These are phyloP conservation scores for Schlechtendalia chinensis DNA, from an alignment of 1,140 invertebrate genomes.

Conservation along the genomic window DNA sequence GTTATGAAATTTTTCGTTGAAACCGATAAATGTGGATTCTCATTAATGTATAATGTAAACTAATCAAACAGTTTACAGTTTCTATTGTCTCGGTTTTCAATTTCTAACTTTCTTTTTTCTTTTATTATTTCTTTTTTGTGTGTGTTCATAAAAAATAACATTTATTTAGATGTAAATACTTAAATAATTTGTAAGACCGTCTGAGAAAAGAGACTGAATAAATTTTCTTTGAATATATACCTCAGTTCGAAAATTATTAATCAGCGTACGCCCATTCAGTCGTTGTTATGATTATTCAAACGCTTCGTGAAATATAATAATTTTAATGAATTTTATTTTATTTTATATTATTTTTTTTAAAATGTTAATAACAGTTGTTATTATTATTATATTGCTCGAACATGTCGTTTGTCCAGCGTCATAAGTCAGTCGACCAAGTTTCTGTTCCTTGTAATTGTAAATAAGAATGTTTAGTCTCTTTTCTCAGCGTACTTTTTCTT, in stretches of 20 bases:
- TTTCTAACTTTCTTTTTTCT: constrained; percentile 19
- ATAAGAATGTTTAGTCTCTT: constrained; percentile 49
- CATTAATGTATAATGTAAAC: constrained; percentile 11
- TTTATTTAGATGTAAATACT: constrained; percentile 45
- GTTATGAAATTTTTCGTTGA: constrained; percentile 35
- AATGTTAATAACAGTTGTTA: constrained; percentile 21
- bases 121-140: constrained; percentile 35
- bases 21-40: constrained; percentile 37
- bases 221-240: constrained; percentile 39
- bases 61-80: constrained; percentile 28
- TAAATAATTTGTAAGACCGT: constrained; percentile 42
- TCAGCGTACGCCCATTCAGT: constrained; percentile 6
- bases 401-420: constrained; percentile 13
- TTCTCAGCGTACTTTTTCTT: constrained; percentile 38
- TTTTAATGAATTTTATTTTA: constrained; percentile 19
- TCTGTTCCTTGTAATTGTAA: constrained; percentile 48
- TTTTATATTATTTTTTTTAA: constrained; percentile 15
- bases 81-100: constrained; percentile 38
- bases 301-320: constrained; percentile 23
- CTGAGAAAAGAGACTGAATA: constrained; percentile 44
- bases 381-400: constrained; percentile 35
- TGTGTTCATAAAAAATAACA: constrained; percentile 48
- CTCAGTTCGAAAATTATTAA: constrained; percentile 45
- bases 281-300: constrained; percentile 24
- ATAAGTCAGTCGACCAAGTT: constrained; percentile 35